phyloP scores from a whole-genome alignment of 2,888 invertebrate genomes.

The Elgonia sp. region DNA sequence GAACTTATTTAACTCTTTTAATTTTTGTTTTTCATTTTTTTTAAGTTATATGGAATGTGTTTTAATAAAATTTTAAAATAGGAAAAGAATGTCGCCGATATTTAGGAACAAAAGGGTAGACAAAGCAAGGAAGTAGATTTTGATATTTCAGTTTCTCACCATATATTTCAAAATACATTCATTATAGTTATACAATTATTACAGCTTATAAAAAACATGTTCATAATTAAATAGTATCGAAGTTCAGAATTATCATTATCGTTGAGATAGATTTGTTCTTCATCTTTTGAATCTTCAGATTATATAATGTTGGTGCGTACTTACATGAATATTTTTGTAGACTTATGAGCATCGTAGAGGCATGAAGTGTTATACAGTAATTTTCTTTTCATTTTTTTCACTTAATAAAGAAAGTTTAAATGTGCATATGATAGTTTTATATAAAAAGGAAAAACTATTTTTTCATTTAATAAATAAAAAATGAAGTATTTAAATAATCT shows the following conservation, averaged over 20 bases:
- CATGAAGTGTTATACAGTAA: not conserved
- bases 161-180: constrained; percentile 2
- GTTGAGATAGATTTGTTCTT: constrained; percentile 29
- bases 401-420: no score
- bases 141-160: not conserved
- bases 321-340: constrained; percentile 30
- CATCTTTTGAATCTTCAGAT: constrained; percentile 48
- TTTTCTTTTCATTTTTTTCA: not conserved
- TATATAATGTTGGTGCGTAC: constrained; percentile 54
- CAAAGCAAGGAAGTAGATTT: constrained; percentile 18
- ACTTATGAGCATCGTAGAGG: constrained; percentile 31
- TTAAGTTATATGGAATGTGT: no score
- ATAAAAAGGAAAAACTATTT: no score
- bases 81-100: not conserved
- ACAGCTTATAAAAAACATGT: constrained; percentile 46
- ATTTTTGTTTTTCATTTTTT: no score
- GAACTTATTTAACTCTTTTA: no score
- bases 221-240: constrained; percentile 38
- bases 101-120: not conserved
- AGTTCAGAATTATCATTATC: constrained; percentile 58
- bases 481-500: no score
- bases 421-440: no score
- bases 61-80: not conserved
- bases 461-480: no score
- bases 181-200: constrained; percentile 49